A percentile compares a stretch with the other conserved stretches of the same genome.
phyloP scores from a whole-genome alignment of 2,113 vertebrate genomes.

The Neogale vison region DNA sequence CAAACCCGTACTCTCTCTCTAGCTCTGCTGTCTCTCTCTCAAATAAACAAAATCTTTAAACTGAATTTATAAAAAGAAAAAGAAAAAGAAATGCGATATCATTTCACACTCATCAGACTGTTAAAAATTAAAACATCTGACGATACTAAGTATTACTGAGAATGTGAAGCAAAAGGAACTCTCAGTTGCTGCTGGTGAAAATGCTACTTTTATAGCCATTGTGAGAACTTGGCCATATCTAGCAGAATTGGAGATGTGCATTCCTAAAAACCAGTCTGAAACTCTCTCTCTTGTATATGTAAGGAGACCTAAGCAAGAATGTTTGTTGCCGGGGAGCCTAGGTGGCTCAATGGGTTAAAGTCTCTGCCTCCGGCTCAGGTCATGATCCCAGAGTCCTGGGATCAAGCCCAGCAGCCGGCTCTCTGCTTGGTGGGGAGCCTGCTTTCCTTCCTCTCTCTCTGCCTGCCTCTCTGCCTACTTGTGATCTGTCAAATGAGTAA shows the following conservation, averaged over 20 bases:
- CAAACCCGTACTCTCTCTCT: background rate
- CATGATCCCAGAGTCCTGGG: too few species aligned
- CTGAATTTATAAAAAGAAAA: background rate
- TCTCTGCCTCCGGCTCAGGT: too few species aligned
- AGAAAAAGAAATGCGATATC: background rate
- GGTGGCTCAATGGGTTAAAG: too few species aligned
- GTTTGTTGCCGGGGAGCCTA: background rate
- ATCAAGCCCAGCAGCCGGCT: too few species aligned
- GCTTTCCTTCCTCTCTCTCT: too few species aligned
- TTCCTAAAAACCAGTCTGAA: background rate
- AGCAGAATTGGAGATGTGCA: background rate
- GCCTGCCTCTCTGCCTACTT: too few species aligned
- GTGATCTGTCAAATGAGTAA: too few species aligned
- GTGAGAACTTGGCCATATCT: background rate
- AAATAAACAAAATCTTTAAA: background rate
- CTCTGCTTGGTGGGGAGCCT: too few species aligned
- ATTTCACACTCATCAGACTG: background rate
- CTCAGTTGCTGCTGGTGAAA: background rate
- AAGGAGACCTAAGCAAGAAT: background rate
- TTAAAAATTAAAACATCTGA: constrained; percentile 28
- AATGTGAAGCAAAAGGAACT: constrained; percentile 11
- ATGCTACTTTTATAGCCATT: background rate
- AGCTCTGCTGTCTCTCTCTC: background rate
- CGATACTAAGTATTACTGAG: background rate
- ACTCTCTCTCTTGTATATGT: background rate